Base-by-base conservation (phyloP, 2,113 vertebrate species). In the Malurus elegans region DNA sequence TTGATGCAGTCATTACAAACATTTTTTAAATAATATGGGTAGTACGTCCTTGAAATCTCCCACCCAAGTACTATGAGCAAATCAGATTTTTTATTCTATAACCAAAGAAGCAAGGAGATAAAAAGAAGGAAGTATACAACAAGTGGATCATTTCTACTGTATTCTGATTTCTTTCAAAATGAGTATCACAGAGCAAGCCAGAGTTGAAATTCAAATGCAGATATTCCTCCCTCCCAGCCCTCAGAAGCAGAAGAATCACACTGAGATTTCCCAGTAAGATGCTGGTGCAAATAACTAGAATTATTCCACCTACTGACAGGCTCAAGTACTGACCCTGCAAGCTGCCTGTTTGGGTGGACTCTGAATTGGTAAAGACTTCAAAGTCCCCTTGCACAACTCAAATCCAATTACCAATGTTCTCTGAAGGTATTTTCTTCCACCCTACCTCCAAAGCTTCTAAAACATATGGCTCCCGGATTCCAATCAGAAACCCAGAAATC, bases 401-500 rank as follows among this genome's bases (percentile, higher is more conserved):
- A 80, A 88, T 50, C 57, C 44, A 94, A 79, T 83, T 90, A 81
- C 61, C 53, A 24, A 2, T 32, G 40, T 78, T 86, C 72, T 86
- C 82, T 74, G 34, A 66, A 83, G 38, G 60, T 51, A 57, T 48
- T 94, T 92, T 94, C 91, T 96, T 81, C 56, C 86, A 75, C 80
- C 24, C 58, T 87, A 70, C 76, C 29, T 74, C 36, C 86, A 95
- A 97, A 93, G 83, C 88, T 89, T 89, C 40, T 97, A 97, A 96
- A 97, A 96, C 80, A 94, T 44, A 75, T 86, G 50, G 74, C 90
- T 97, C 78, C 93, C 66, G 91, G 90, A 94, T 96, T 97, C 94
- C 96, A 97, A 97, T 97, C 94, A 97, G 93, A 98, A 98, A 97
- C 93, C 73, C 92, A 97, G 95, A 97, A 97, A 98, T 96, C 95